Evolutionary conservation across 2,888 invertebrate species (phyloP).

Genomic region (Agriopis leucophaearia): DNA sequence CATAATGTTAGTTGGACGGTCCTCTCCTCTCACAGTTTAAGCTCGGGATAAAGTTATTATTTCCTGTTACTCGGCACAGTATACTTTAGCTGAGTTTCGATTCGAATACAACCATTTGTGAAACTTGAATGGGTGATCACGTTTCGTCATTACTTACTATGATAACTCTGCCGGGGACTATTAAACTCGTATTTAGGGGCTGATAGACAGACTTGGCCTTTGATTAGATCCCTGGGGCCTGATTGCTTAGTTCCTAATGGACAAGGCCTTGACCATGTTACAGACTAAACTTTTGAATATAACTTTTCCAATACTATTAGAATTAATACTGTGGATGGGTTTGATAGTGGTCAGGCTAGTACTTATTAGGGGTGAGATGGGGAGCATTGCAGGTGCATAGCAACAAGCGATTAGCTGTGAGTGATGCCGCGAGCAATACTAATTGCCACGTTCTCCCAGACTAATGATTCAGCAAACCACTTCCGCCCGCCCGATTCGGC

Average conservation of each 20-base stretch:
- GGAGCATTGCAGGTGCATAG: slow-evolving; percentile 68
- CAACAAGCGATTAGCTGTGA: slow-evolving; percentile 75
- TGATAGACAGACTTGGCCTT: slow-evolving; percentile 53
- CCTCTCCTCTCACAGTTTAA: slow-evolving; percentile 72
- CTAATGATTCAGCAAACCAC: slow-evolving; percentile 64
- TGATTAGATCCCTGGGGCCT: slow-evolving; percentile 33
- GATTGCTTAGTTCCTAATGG: slow-evolving; percentile 24
- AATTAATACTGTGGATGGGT: neutral
- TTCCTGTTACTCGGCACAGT: slow-evolving; percentile 80
- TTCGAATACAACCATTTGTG: slow-evolving; percentile 77
- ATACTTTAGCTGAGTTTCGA: slow-evolving; percentile 82
- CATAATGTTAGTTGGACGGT: slow-evolving; percentile 84
- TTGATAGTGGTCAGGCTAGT: too few species aligned
- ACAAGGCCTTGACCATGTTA: slow-evolving; percentile 2
- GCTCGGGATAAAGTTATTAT: slow-evolving; percentile 84
- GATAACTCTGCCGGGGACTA: slow-evolving; percentile 71
- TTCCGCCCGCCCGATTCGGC: slow-evolving; percentile 39
- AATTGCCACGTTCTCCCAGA: slow-evolving; percentile 75
- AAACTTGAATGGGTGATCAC: slow-evolving; percentile 83
- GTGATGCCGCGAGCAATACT: slow-evolving; percentile 72
- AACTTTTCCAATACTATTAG: neutral
- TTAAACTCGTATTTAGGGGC: slow-evolving; percentile 72
- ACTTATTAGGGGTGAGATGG: slow-evolving; percentile 26
- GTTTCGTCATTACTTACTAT: slow-evolving; percentile 72
- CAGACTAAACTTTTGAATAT: slow-evolving; percentile 4